phyloP scores from a whole-genome alignment of 2,113 vertebrate genomes.

The Clupea harengus region DNA sequence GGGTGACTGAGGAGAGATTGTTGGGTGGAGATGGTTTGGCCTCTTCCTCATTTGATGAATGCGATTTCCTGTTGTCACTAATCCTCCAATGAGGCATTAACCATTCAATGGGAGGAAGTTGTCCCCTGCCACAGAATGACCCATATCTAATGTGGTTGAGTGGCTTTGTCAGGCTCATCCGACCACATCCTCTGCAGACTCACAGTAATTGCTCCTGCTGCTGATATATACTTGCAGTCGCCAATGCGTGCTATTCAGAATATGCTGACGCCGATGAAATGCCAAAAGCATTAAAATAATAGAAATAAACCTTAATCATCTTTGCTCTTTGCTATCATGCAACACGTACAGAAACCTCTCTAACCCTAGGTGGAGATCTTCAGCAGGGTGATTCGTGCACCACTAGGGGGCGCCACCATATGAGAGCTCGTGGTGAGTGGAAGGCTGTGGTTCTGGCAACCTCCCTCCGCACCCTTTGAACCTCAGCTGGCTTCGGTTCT shows the following conservation, averaged over 20 bases:
- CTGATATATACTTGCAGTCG: neutral
- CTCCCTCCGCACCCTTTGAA: constrained; percentile 25
- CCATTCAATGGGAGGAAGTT: neutral
- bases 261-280: neutral
- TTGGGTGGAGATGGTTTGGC: neutral
- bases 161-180: neutral
- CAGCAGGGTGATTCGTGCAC: neutral
- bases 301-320: neutral
- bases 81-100: neutral
- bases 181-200: neutral
- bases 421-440: neutral
- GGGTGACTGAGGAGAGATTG: neutral
- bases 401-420: neutral
- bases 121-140: neutral
- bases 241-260: neutral
- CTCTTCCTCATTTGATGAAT: neutral
- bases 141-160: neutral
- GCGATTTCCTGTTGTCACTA: neutral
- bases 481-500: neutral
- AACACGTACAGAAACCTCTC: neutral
- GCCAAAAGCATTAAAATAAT: neutral
- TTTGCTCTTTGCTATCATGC: neutral
- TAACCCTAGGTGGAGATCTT: neutral
- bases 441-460: neutral
- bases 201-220: neutral